These are phyloP conservation scores for Ficedula albicollis DNA, from an alignment of 2,797 vertebrate genomes.

Conservation along the genomic window DNA sequence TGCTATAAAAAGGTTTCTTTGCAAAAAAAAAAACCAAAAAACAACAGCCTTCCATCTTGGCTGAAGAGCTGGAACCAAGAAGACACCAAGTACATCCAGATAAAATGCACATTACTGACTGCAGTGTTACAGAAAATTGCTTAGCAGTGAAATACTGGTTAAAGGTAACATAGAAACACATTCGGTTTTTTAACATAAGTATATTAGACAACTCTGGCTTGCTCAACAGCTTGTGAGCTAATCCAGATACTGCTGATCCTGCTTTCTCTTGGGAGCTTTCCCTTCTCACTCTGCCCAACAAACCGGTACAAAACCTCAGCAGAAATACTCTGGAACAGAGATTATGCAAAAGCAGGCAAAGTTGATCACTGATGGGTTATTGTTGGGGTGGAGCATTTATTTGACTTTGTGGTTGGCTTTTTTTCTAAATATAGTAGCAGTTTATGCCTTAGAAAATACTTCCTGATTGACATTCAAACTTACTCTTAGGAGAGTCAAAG, in stretches of 20 bases:
- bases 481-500: neutral
- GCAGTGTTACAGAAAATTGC: neutral
- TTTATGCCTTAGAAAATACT: neutral
- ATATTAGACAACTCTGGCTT: neutral
- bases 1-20: neutral
- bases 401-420: neutral
- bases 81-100: neutral
- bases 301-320: neutral
- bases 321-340: neutral
- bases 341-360: neutral
- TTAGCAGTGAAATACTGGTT: neutral
- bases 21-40: neutral
- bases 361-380: neutral
- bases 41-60: neutral
- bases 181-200: neutral
- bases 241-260: neutral
- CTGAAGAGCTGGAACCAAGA: neutral
- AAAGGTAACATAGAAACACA: neutral
- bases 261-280: neutral
- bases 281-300: neutral
- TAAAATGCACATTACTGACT: neutral
- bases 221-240: neutral
- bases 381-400: neutral
- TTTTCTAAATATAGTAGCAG: neutral
- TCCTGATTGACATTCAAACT: neutral